A percentile compares a stretch with the other conserved stretches of the same genome.
Evolutionary conservation across 2,888 invertebrate genomes (phyloP).

Genomic region (Mesochorus sp.): DNA sequence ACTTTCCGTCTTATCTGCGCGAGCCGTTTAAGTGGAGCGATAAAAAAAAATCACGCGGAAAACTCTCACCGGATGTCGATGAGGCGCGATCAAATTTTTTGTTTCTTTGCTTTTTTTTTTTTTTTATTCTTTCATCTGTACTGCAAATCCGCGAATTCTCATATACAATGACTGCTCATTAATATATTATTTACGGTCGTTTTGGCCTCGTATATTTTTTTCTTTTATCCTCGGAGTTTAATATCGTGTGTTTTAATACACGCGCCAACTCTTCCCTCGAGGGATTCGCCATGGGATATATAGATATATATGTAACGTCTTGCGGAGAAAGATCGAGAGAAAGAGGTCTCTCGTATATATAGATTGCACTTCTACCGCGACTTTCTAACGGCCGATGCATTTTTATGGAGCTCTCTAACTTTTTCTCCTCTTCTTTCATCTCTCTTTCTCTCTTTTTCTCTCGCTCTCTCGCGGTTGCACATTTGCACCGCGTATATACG

Average conservation of each 20-base stretch:
- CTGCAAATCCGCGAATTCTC: background rate
- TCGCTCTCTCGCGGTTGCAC: slow-evolving; percentile 11
- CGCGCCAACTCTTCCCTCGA: slow-evolving; percentile 15
- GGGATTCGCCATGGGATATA: background rate
- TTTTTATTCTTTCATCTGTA: background rate
- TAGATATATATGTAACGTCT: background rate
- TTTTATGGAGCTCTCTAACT: slow-evolving; percentile 58
- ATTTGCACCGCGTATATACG: slow-evolving; percentile 6
- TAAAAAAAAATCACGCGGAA: background rate
- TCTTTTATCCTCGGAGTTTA: background rate
- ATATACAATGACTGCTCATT: background rate
- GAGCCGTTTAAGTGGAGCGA: background rate
- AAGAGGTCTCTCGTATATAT: slow-evolving; percentile 52
- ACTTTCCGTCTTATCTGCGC: background rate
- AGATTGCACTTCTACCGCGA: slow-evolving; percentile 48
- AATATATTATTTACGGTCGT: background rate
- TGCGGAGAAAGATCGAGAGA: slow-evolving; percentile 53
- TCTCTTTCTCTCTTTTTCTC: slow-evolving; percentile 40
- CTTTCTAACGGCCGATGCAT: slow-evolving; percentile 61
- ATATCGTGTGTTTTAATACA: background rate
- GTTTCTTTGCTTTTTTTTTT: background rate
- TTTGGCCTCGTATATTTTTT: background rate
- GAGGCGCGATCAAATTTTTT: background rate
- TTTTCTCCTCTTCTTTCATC: slow-evolving; percentile 3
- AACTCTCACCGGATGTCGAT: slow-evolving; percentile 27